Base-by-base conservation (phyloP, 2,113 vertebrate species). In the Thryonomys swinderianus region DNA sequence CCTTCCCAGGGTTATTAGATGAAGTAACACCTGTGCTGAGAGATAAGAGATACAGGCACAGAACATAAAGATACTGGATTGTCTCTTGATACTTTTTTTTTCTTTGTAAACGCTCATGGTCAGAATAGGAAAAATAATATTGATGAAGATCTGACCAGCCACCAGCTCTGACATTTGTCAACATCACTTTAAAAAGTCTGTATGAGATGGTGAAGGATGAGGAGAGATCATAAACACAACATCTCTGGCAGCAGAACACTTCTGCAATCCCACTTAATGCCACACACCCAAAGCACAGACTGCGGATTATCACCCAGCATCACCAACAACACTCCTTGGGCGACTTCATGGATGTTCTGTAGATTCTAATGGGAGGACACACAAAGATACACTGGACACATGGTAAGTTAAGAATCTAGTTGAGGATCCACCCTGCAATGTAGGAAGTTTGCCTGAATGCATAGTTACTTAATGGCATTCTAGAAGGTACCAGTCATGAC, bases 71-170 rank as follows among this genome's bases (percentile, higher is more conserved):
- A 73, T 37, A 27, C 4, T 83, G 17, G 9, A 8, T 4, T 86
- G 16, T 30, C 7, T 88, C 37, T 5, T 55, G 14, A 16, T 48
- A 53, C 3, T 32, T 89, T 88, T 92, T 45, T 45, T 78, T n/a
- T 84, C 67, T 73, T 74, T 27, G 67, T 32, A 89, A 94, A 80
- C 88, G 12, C 34, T 84, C 74, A 32, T 79, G 59, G 93, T 96
- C 42, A 81, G 42, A 55, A 5, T 42, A 88, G 21, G 2, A 94
- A 69, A 92, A 13, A 30, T 16, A 51, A 23, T 42, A 25, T 79
- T 91, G 34, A 45, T 42, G 34, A 18, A 20, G 23, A 90, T 18
- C 27, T 73, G 10, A 27, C 17, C 27, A 93, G 34, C 20, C 32
- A 81, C 30, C 4, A 69, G 23, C 12, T 88, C 76, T 74, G 20